phyloP scores from a whole-genome alignment of 2,113 vertebrate genomes.

The Mesoclemmys tuberculata region DNA sequence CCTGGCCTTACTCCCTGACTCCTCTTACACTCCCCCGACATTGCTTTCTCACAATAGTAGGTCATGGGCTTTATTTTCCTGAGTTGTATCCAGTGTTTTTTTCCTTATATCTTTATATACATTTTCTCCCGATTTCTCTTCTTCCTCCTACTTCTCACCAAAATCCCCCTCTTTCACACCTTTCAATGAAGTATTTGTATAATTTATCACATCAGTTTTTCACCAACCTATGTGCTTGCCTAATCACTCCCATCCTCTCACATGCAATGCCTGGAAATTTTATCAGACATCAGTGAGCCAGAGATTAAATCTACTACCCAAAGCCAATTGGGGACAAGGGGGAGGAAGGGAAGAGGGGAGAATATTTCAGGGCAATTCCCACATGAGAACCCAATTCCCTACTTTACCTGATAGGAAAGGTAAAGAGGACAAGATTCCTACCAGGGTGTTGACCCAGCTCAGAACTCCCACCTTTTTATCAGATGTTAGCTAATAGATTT shows the following conservation, averaged over 20 bases:
- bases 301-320: not conserved
- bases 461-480: not conserved
- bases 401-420: not conserved
- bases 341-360: fast-evolving
- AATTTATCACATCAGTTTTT: not conserved
- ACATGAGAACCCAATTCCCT: not conserved
- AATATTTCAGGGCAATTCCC: not conserved
- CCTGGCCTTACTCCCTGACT: not conserved
- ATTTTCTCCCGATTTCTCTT: not conserved
- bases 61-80: not conserved
- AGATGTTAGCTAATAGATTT: not conserved
- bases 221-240: not conserved
- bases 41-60: not conserved
- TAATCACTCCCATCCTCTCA: not conserved
- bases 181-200: not conserved
- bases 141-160: not conserved
- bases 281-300: not conserved
- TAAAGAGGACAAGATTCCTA: not conserved
- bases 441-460: not conserved
- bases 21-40: not conserved
- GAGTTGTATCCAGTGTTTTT: not conserved
- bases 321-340: not conserved
- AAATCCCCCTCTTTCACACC: not conserved
- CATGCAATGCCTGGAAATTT: not conserved
- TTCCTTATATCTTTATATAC: not conserved